Evolutionary conservation across 2,888 invertebrate genomes (phyloP), one percentile per base, ranked within the genome.

Genomic region (Seira musarum): DNA sequence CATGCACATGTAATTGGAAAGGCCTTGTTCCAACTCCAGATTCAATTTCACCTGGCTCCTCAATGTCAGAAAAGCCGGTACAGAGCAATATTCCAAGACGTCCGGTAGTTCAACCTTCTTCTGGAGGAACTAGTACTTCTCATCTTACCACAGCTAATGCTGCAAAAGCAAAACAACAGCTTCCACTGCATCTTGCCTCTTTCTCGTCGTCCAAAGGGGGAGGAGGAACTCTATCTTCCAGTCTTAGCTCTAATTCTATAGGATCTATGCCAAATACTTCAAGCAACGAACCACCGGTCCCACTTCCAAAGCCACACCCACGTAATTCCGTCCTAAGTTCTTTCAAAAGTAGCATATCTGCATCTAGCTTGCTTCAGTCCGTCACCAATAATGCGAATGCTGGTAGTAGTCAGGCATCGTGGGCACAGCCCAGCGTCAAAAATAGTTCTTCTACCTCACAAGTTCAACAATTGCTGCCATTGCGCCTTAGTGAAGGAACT

Each of bases 141-240:
- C 69, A 67, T 19, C 78, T 69, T 49, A 60, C 75, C n/a, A 53
- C 76, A 63, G 71, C 75, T 2, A 85, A 85, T 35, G 84, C 83
- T 24, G 85, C 83, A 25, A 88, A 88, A 77, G 90, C 92, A 78
- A 96, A 95, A 87, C 97, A 97, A 88, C 96, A 97, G 89, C 90
- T 97, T 81, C 97, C 97, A 0, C 90, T 96, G 84, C 97, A 97
- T 88, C 90, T 97, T 63, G 95, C 96, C n/a, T 92, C 93, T 25
- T 84, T 82, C 60, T 83, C 85, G 0, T 84, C 84, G 2, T 83
- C 83, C 5, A 64, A 65, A 30, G 79, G 64, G 8, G 30, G 46
- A 24, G 65, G 63, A 17, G 74, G 69, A 13, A 25, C 64, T n/a
- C 61, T 66, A 2, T 65, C 65, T 21, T 60, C 74, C 3, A 40